phyloP scores from a whole-genome alignment of 1,140 invertebrate species.

The Carcinoscorpius rotundicauda region DNA sequence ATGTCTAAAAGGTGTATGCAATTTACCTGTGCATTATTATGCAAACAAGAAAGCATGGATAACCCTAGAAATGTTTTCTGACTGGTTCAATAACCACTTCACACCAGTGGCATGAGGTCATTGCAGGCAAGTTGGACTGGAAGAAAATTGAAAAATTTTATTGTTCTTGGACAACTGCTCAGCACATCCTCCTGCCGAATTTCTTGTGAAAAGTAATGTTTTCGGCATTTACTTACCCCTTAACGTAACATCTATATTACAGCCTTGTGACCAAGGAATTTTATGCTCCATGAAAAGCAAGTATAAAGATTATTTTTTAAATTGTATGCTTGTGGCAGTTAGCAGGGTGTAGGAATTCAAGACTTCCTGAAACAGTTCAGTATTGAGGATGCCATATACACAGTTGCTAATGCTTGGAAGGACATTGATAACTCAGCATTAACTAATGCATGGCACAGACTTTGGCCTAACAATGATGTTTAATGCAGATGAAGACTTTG shows the following conservation, averaged over 20 bases:
- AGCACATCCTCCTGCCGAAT: neutral
- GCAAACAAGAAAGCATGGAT: conserved; percentile 3
- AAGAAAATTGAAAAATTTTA: conserved; percentile 4
- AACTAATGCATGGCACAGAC: no score
- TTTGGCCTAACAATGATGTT: no score
- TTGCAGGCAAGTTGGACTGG: neutral
- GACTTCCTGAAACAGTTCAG: no score
- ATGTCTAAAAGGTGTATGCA: conserved; percentile 2
- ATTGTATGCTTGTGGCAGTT: no score
- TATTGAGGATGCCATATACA: no score
- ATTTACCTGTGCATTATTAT: conserved; percentile 7
- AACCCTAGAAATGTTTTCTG: neutral
- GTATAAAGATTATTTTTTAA: no score
- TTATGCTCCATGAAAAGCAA: no score
- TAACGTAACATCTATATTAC: conserved; percentile 3
- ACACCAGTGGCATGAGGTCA: neutral
- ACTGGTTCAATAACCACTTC: conserved; percentile 2
- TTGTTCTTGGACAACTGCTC: conserved; percentile 5
- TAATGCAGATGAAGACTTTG: no score
- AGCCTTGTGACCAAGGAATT: neutral
- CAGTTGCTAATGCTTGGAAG: no score
- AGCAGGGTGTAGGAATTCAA: no score
- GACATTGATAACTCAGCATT: no score
- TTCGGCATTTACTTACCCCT: neutral
- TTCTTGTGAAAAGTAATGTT: conserved; percentile 4